Evolutionary conservation across 2,113 vertebrate genomes (phyloP).

Genomic region (Leptosomus discolor): DNA sequence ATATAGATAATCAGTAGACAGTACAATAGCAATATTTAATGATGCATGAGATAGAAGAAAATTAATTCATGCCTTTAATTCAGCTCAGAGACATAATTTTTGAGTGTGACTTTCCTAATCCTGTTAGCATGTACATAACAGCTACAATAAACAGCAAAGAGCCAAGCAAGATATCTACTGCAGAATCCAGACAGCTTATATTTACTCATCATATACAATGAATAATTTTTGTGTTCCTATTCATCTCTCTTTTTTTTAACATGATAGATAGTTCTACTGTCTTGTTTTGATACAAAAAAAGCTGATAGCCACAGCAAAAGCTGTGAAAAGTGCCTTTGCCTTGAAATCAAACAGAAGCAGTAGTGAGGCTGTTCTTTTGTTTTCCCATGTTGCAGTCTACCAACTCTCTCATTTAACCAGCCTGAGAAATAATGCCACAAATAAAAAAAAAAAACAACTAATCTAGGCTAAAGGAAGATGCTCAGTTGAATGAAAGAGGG

Average conservation of each 20-base stretch:
- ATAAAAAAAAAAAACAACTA: not conserved
- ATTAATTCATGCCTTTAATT: slow-evolving; percentile 41
- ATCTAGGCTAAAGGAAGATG: not conserved
- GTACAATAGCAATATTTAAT: slow-evolving; percentile 48
- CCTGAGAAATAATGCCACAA: not conserved
- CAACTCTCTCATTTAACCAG: not conserved
- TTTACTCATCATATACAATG: not conserved
- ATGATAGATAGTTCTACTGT: not conserved
- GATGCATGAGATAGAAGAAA: slow-evolving; percentile 38
- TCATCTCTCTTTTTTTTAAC: not conserved
- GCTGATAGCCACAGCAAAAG: not conserved
- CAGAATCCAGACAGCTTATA: not conserved
- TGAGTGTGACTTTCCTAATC: not conserved
- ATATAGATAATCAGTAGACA: slow-evolving; percentile 46
- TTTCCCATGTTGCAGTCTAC: not conserved
- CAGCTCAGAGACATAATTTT: not conserved
- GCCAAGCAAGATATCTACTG: not conserved
- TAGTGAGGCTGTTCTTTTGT: not conserved
- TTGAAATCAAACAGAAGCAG: not conserved
- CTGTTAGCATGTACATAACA: not conserved
- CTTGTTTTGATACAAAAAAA: not conserved
- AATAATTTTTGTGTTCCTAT: not conserved
- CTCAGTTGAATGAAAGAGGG: not conserved
- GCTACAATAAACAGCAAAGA: not conserved
- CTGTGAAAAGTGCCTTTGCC: not conserved